Evolutionary conservation across 1,140 invertebrate species (phyloP), one percentile per base, ranked within the genome.

Genomic region (Nylanderia fulva): DNA sequence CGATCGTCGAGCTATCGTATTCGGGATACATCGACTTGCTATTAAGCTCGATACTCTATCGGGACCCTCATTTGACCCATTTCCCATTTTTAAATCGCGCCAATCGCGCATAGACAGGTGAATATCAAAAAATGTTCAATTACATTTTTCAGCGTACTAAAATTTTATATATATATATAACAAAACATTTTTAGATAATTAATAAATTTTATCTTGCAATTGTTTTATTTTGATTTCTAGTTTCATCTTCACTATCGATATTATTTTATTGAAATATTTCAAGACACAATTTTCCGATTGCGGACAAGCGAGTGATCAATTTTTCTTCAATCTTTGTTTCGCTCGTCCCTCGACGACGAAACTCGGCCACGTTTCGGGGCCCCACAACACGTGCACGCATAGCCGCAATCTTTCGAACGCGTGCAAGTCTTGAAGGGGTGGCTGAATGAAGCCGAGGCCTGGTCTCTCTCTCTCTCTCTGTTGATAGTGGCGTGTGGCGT

Each of bases 391-490:
- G 86, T 88, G 86, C 84, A 66, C 52, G 83, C 77, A 52, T 76
- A 84, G 61, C 85, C 86, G 85, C 88, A 88, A 85, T 87, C 88
- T 86, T 86, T 89, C 79, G 79, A 86, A 58, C 85, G 76, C 29
- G 58, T 36, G 42, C 66, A 68, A 74, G 88, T 89, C 82, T 90
- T 87, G 72, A 72, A 79, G 42, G 79, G 86, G 64, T 76, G 69
- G 72, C 69, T 88, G 89, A 90, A 90, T 88, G 88, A 90, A 90
- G 86, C 61, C 27, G 79, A 87, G 79, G 77, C 60, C 84, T 56
- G 2, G 27, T 21, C 48, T 66, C 45, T 72, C 63, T 63, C 56
- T 66, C 8, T 64, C 60, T 85, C 64, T 85, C 64, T 86, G 86
- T 90, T 88, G 89, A 90, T 90, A 90, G 88, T 85, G 69, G 85